Evolutionary conservation across 1,140 invertebrate genomes (phyloP).

Genomic region (Hirudo medicinalis): DNA sequence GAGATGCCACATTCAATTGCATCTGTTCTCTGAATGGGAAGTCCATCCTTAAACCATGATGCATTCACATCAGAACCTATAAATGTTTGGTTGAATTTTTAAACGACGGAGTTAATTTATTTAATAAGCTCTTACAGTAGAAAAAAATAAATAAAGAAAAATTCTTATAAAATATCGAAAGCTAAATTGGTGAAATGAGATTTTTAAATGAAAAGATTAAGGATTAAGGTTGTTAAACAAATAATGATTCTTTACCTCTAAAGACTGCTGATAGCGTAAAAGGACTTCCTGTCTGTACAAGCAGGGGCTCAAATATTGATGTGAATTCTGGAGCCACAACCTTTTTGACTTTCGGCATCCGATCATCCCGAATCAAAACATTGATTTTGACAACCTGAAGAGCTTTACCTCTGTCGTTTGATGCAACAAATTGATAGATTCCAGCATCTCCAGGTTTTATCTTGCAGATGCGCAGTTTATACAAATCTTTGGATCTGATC

Average conservation of each 20-base stretch:
- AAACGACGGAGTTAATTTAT: background rate
- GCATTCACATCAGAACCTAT: constrained; percentile 43
- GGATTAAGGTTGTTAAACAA: no score
- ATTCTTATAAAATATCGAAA: no score
- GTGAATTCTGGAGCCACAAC: background rate
- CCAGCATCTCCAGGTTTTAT: constrained; percentile 27
- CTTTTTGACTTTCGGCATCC: background rate
- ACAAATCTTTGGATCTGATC: constrained; percentile 24
- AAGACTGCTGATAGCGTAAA: background rate
- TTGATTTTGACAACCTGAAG: constrained; percentile 19
- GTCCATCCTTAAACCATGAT: constrained; percentile 51
- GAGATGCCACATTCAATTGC: constrained; percentile 5
- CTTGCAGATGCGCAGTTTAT: constrained; percentile 28
- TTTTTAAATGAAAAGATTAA: no score
- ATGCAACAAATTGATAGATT: constrained; percentile 31
- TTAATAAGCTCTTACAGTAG: no score
- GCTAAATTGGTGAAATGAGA: no score
- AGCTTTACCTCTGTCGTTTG: constrained; percentile 28
- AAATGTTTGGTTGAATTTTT: background rate
- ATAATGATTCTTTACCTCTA: background rate
- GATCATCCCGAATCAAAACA: constrained; percentile 3
- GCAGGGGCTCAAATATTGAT: constrained; percentile 17
- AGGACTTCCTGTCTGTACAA: constrained; percentile 18
- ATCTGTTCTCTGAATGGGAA: constrained; percentile 26
- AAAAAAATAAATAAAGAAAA: no score